Base-by-base conservation (phyloP, 1,140 invertebrate species). In the Chymomyza costata region DNA sequence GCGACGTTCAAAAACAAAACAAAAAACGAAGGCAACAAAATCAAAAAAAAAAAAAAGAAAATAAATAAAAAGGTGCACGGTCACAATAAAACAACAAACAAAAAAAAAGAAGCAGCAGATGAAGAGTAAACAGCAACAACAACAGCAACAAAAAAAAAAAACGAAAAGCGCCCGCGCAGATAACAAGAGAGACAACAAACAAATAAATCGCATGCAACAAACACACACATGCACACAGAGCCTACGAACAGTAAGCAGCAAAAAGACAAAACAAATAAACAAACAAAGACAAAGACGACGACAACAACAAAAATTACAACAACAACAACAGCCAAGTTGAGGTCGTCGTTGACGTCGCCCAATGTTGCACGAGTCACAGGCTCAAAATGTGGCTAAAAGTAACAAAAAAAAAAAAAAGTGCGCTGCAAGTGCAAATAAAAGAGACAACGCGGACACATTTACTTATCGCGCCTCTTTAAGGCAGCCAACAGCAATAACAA, bases 401-500 rank as follows among this genome's bases (percentile, higher is more conserved):
- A 35, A 45, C 15, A 45, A 38, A 46, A 51, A 13, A 25, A 62
- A 39, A 54, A 58, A 62, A 65, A 55, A 68, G 52, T 58, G 62
- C 60, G 47, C 63, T 64, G 60, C 78, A 82, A 82, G 70, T 82
- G 78, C 78, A 82, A 82, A 82, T 82, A 82, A 82, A 82, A 68
- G 54, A 68, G 71, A 70, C n/a, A 11, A 5, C 62, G 74, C 59
- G 60, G 73, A 80, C 73, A 80, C 73, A 80, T 80, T 80, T 80
- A 80, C 73, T 80, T 80, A 80, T 80, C 73, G 73, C 73, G 74
- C 73, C 73, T 80, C 73, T 80, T 78, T 74, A 78, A 59, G 51
- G 19, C 41, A 14, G 19, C 13, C 2, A n/a, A n/a, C n/a, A 17
- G 6, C 32, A 28, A 48, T n/a, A 38, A 13, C 44, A 11, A 0